These are phyloP conservation scores for Drosophila busckii DNA, from an alignment of 1,140 invertebrate genomes.

Conservation along the genomic window DNA sequence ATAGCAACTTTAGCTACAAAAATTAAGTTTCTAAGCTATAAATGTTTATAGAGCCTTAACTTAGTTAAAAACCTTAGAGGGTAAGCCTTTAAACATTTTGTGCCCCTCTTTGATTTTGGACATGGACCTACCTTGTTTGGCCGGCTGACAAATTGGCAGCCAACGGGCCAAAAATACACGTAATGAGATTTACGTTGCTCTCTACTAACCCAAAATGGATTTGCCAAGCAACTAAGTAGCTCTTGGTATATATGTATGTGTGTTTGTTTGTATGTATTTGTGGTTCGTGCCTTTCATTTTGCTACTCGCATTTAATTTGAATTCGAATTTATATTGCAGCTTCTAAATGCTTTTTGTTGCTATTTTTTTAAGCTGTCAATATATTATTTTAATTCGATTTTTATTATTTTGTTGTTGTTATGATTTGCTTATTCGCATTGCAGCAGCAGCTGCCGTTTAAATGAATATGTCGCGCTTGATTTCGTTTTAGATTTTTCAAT, in stretches of 20 bases:
- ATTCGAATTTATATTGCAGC: constrained; percentile 29
- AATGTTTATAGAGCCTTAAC: too few relatives aligned
- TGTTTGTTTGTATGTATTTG: background rate
- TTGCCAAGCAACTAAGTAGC: constrained; percentile 1
- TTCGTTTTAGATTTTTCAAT: constrained; percentile 27
- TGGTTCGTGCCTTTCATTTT: constrained; percentile 21
- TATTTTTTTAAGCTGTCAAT: too few relatives aligned
- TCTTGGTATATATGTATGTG: too few relatives aligned
- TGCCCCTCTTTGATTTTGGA: too few relatives aligned
- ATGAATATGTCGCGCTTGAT: constrained; percentile 12
- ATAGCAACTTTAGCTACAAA: too few relatives aligned
- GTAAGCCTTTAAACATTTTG: too few relatives aligned
- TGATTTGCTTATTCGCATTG: constrained; percentile 7
- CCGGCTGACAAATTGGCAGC: constrained; percentile 25
- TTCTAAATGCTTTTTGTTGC: constrained; percentile 3
- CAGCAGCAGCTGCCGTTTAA: too few relatives aligned
- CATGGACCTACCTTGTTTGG: constrained; percentile 13
- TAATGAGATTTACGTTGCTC: constrained; percentile 16
- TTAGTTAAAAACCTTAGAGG: too few relatives aligned
- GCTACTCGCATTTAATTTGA: constrained; percentile 17
- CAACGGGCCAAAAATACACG: constrained; percentile 11
- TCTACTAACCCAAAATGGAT: constrained; percentile 22
- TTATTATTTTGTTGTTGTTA: constrained; percentile 27
- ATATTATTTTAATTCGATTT: constrained; percentile 26
- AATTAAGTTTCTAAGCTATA: too few relatives aligned